Evolutionary conservation across 2,113 vertebrate species (phyloP).

Genomic region (Corythoichthys intestinalis): DNA sequence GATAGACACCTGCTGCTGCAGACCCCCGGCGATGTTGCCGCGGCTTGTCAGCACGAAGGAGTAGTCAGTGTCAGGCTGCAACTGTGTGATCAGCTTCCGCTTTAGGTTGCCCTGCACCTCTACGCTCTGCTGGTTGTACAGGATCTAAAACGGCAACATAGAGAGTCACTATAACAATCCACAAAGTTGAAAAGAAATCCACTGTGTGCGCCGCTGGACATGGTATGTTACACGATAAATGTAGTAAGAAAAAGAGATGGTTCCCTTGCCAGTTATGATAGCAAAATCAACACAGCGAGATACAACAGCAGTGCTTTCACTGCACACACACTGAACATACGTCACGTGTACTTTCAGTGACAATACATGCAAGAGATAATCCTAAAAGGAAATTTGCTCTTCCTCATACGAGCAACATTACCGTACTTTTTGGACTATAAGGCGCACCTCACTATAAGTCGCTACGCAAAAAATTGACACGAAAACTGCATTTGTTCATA

Average conservation of each 20-base stretch:
- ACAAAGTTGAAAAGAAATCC: not conserved
- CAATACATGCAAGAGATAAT: too few relatives aligned
- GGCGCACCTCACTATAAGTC: too few relatives aligned
- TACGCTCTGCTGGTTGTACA: conserved; percentile 96
- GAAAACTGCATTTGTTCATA: too few relatives aligned
- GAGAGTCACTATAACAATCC: not conserved
- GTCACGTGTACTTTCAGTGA: too few relatives aligned
- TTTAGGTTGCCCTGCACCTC: conserved; percentile 93
- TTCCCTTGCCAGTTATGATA: too few relatives aligned
- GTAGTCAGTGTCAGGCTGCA: conserved; percentile 94
- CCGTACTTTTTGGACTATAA: too few relatives aligned
- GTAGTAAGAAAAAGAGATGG: not conserved
- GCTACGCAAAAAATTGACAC: too few relatives aligned
- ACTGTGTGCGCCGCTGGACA: not conserved
- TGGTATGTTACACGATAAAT: not conserved
- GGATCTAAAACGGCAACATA: conserved; percentile 74
- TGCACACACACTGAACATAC: too few relatives aligned
- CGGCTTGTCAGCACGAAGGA: conserved; percentile 95
- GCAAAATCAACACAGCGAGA: too few relatives aligned
- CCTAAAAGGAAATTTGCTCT: too few relatives aligned
- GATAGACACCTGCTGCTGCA: conserved; percentile 97
- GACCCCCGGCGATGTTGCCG: conserved; percentile 90
- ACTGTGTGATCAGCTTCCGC: conserved; percentile 88
- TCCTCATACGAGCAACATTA: too few relatives aligned
- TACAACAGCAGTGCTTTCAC: too few relatives aligned